Evolutionary conservation across 23 tunicate species (phyloP).

Genomic region (Halocynthia roretzi): DNA sequence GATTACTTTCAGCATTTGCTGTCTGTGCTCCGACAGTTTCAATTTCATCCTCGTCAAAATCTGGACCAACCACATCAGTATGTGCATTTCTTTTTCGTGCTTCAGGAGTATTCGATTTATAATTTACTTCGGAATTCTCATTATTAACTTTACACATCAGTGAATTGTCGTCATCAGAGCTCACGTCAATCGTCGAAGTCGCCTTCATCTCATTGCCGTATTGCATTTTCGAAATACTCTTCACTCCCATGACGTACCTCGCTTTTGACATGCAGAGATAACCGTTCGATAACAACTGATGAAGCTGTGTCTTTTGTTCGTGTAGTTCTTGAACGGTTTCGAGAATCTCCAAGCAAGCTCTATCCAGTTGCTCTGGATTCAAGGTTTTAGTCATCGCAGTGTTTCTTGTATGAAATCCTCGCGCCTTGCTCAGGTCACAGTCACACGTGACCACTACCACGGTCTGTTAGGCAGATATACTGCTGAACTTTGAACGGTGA

Average conservation of each 20-base stretch:
- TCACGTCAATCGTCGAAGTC: conserved; percentile 10
- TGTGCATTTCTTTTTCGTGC: conserved; percentile 16
- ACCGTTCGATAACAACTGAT: conserved; percentile 43
- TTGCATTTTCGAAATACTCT: conserved; percentile 51
- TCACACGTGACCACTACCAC: no score
- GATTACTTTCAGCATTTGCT: background rate
- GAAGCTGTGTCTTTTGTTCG: conserved; percentile 50
- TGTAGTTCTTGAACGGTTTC: conserved; percentile 41
- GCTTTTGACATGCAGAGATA: conserved; percentile 70
- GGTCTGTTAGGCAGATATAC: no score
- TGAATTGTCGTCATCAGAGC: conserved; percentile 8
- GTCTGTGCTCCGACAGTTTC: background rate
- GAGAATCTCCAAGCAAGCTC: conserved; percentile 20
- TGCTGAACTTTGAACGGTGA: no score
- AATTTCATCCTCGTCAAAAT: conserved; percentile 6
- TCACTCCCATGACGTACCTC: conserved; percentile 55
- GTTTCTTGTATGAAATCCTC: no score
- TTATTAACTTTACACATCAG: background rate
- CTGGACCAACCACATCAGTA: background rate
- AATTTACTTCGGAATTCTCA: background rate
- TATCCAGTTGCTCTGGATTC: conserved; percentile 1
- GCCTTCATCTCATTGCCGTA: conserved; percentile 44
- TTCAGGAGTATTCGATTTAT: background rate
- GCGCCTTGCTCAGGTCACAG: no score
- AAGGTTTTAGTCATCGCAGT: no score